Evolutionary conservation across 2,113 vertebrate genomes (phyloP).

Genomic region (Phyllostomus hastatus): DNA sequence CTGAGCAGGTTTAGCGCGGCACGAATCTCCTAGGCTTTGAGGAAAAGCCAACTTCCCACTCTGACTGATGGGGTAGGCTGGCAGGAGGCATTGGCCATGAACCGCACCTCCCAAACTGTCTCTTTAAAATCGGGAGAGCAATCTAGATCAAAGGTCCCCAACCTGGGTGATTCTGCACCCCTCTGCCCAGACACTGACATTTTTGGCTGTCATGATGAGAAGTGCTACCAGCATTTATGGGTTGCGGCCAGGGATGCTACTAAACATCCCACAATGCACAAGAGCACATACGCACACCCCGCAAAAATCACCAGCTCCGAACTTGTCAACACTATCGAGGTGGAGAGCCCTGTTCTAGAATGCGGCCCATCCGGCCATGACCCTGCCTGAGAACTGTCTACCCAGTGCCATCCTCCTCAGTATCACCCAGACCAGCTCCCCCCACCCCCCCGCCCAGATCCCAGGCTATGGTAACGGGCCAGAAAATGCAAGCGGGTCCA

Average conservation of each 20-base stretch:
- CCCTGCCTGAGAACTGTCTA: background rate
- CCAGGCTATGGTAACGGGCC: background rate
- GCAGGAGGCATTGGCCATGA: background rate
- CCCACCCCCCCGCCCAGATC: background rate
- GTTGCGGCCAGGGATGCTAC: background rate
- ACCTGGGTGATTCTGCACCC: background rate
- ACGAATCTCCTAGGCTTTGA: background rate
- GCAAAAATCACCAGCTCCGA: background rate
- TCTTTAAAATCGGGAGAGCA: background rate
- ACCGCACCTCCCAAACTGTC: background rate
- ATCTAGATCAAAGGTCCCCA: background rate
- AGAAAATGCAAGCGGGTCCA: background rate
- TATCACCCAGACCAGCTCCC: background rate
- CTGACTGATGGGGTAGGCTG: background rate
- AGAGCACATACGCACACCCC: accelerated
- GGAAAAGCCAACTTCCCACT: background rate
- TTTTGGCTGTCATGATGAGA: background rate
- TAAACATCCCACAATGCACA: background rate
- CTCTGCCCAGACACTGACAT: background rate
- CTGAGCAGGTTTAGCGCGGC: background rate
- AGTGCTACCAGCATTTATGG: background rate
- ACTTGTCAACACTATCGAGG: background rate
- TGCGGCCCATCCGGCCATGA: background rate
- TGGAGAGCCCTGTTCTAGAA: background rate
- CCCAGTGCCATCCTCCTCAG: background rate